Conservation (phyloP, 2,888 invertebrate species). For the Pristionchus arcanus region DNA sequence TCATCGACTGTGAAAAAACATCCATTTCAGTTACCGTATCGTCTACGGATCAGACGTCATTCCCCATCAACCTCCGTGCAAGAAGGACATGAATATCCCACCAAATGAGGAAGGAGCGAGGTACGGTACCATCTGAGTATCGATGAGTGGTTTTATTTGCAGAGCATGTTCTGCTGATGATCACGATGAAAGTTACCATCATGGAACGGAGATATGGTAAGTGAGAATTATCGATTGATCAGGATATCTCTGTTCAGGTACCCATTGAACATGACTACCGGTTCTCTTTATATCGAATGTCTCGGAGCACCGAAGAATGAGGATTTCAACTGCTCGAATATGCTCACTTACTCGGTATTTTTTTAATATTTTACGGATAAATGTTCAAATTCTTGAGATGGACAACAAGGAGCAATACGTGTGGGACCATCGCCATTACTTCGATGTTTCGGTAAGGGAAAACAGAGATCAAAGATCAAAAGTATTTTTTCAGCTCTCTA, state of each 20-base stretch:
- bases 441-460: slow-evolving; percentile 53
- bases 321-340: slow-evolving; percentile 68
- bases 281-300: slow-evolving; percentile 64
- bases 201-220: slow-evolving; percentile 72
- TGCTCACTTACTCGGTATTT: slow-evolving; percentile 50
- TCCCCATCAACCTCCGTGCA: slow-evolving; percentile 75
- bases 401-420: slow-evolving; percentile 62
- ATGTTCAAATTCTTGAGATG: not conserved
- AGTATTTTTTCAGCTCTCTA: slow-evolving; percentile 21
- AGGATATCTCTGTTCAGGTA: slow-evolving; percentile 55
- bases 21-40: slow-evolving; percentile 67
- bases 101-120: slow-evolving; percentile 45
- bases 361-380: not conserved
- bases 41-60: slow-evolving; percentile 74
- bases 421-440: slow-evolving; percentile 72
- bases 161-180: slow-evolving; percentile 65
- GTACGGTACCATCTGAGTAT: not conserved
- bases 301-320: slow-evolving; percentile 67
- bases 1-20: not conserved
- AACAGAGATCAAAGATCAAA: not conserved
- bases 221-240: slow-evolving; percentile 38
- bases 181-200: slow-evolving; percentile 68
- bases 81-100: slow-evolving; percentile 61
- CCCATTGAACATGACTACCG: slow-evolving; percentile 64
- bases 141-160: not conserved